Evolutionary conservation across 2,888 invertebrate genomes (phyloP).

Genomic region (Pristionchus fissidentatus): DNA sequence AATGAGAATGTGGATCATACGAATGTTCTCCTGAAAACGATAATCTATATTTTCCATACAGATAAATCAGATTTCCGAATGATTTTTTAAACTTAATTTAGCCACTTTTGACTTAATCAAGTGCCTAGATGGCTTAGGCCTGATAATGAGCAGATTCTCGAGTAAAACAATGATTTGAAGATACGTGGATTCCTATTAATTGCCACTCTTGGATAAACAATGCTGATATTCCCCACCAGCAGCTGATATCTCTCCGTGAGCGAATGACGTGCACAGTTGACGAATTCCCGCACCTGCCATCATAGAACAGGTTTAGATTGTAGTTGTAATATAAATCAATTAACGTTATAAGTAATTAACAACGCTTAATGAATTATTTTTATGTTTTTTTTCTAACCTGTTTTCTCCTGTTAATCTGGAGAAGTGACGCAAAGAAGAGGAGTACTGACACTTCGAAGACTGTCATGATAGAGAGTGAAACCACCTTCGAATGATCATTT

Average conservation of each 20-base stretch:
- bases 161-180: no score
- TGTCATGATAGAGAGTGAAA: conserved; percentile 60
- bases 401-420: conserved; percentile 37
- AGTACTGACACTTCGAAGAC: conserved; percentile 55
- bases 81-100: not conserved
- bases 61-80: no score
- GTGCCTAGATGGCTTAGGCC: not conserved
- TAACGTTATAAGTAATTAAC: not conserved
- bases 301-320: not conserved
- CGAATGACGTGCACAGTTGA: conserved; percentile 64
- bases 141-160: no score
- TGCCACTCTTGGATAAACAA: not conserved
- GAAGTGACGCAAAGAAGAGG: conserved; percentile 52
- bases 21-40: conserved; percentile 59
- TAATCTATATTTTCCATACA: not conserved
- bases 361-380: not conserved
- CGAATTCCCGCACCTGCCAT: conserved; percentile 61
- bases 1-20: conserved; percentile 61
- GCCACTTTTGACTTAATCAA: not conserved
- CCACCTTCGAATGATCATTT: conserved; percentile 30
- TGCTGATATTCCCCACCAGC: conserved; percentile 49
- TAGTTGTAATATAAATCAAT: not conserved
- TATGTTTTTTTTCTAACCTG: conserved; percentile 2
- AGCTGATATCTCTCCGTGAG: conserved; percentile 63
- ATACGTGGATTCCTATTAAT: not conserved